These are phyloP conservation scores for Idaea biselata DNA, from an alignment of 2,888 invertebrate species.

Conservation along the genomic window DNA sequence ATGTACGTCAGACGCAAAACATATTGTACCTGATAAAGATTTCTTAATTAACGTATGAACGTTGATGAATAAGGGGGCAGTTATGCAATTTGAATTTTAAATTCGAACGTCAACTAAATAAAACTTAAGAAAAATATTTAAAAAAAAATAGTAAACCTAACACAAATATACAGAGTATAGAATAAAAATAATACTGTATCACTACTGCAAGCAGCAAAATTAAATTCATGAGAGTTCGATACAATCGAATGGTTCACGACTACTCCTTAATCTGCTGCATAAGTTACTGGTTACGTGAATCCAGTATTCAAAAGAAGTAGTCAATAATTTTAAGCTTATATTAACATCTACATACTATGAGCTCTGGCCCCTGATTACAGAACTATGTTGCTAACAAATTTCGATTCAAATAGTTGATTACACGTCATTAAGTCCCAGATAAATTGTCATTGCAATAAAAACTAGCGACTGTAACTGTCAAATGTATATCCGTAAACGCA, in stretches of 20 bases:
- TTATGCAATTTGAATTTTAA: constrained; percentile 15
- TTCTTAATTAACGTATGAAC: too few species aligned
- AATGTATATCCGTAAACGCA: too few species aligned
- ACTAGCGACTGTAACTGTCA: too few species aligned
- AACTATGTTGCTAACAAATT: too few species aligned
- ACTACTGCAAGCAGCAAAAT: constrained; percentile 69
- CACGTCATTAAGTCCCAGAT: too few species aligned
- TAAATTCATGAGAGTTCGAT: constrained; percentile 43
- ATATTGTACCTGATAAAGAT: too few species aligned
- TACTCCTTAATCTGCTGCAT: constrained; percentile 25
- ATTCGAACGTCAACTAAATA: constrained; percentile 51
- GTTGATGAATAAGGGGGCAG: background rate
- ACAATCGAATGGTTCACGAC: constrained; percentile 21
- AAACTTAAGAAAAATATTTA: constrained; percentile 55
- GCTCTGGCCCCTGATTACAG: too few species aligned
- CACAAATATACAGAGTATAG: constrained; percentile 68
- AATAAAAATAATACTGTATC: constrained; percentile 78
- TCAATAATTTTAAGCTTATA: background rate
- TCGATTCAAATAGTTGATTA: too few species aligned
- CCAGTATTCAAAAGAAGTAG: constrained; percentile 10
- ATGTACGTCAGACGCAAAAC: too few species aligned
- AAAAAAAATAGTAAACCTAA: constrained; percentile 60
- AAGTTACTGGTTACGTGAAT: constrained; percentile 13
- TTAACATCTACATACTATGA: background rate
- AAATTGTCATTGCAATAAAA: too few species aligned